Percentiles rank a stretch among this genome's conserved stretches.
phyloP scores from a whole-genome alignment of 1,140 invertebrate genomes.

The Wasmannia auropunctata region DNA sequence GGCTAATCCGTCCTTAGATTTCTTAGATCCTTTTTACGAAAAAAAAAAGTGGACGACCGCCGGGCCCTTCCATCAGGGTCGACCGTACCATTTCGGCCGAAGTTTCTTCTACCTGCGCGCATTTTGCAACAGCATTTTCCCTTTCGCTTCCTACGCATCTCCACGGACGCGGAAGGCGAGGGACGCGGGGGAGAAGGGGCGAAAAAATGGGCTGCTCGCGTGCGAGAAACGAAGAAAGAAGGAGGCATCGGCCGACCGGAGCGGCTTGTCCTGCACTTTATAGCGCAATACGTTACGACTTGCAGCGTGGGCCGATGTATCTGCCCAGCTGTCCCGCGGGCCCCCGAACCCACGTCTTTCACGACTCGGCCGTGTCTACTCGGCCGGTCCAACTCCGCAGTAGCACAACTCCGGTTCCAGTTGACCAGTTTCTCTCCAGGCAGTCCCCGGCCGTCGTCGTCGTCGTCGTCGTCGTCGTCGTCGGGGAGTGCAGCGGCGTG shows the following conservation, averaged over 20 bases:
- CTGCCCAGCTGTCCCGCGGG: slow-evolving; percentile 67
- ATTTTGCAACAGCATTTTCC: slow-evolving; percentile 70
- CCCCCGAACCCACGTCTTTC: slow-evolving; percentile 75
- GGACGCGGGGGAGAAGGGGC: not conserved
- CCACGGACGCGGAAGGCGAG: slow-evolving; percentile 42
- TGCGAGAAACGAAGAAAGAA: not conserved
- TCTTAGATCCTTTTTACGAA: not conserved
- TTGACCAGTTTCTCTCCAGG: slow-evolving; percentile 76
- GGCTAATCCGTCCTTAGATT: not conserved
- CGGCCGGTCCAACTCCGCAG: slow-evolving; percentile 51
- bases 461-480: too few species aligned
- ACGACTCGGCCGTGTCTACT: slow-evolving; percentile 44
- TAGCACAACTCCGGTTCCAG: slow-evolving; percentile 79
- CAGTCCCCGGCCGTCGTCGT: slow-evolving; percentile 58
- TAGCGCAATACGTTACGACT: slow-evolving; percentile 79
- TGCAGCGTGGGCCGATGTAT: slow-evolving; percentile 80
- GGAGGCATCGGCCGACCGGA: slow-evolving; percentile 61
- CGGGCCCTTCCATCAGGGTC: not conserved
- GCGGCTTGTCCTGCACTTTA: slow-evolving; percentile 78
- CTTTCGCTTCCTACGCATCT: slow-evolving; percentile 81
- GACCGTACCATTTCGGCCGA: not conserved
- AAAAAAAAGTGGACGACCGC: not conserved
- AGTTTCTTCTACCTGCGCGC: slow-evolving; percentile 58
- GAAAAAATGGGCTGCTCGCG: slow-evolving; percentile 38
- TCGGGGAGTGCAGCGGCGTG: slow-evolving; percentile 29